Percentiles rank a stretch among this genome's conserved stretches.
These are phyloP conservation scores for Seriola quinqueradiata DNA, from an alignment of 2,113 vertebrate genomes.

Conservation along the genomic window DNA sequence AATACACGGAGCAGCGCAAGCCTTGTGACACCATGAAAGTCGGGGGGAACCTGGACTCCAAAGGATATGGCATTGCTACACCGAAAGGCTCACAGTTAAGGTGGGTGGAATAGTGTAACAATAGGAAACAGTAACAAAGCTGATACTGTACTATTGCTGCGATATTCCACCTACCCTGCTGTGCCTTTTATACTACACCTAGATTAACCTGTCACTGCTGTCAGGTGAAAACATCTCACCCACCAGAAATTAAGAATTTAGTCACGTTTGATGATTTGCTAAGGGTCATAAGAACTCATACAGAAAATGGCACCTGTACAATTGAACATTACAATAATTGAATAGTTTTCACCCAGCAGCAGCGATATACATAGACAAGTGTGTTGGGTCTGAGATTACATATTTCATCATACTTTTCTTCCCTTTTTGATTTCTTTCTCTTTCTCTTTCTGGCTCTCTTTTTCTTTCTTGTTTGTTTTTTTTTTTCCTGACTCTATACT, in stretches of 20 bases:
- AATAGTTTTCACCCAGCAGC: constrained; percentile 66
- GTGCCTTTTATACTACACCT: constrained; percentile 85
- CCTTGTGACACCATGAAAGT: constrained; percentile 99
- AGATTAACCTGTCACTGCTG: constrained; percentile 63
- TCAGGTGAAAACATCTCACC: constrained; percentile 50
- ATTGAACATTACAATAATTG: not conserved
- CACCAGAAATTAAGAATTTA: not conserved
- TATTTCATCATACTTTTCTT: constrained; percentile 47
- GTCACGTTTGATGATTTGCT: not conserved
- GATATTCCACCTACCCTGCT: constrained; percentile 99
- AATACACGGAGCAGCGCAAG: constrained; percentile 99
- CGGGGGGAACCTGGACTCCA: constrained; percentile 99
- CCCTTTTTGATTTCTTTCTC: constrained; percentile 17
- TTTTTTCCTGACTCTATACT: not conserved
- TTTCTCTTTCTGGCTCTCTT: constrained; percentile 13
- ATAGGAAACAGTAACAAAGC: constrained; percentile 83
- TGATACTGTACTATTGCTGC: constrained; percentile 94
- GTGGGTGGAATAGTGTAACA: constrained; percentile 99
- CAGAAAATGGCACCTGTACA: not conserved
- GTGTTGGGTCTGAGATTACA: constrained; percentile 34
- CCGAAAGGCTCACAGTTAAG: constrained; percentile 99
- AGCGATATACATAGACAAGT: constrained; percentile 37
- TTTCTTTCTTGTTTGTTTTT: constrained; percentile 3
- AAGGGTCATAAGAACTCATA: not conserved
- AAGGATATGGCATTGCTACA: constrained; percentile 98